Base-by-base conservation (phyloP, 2,113 vertebrate species). In the Lichenostomus cassidix region DNA sequence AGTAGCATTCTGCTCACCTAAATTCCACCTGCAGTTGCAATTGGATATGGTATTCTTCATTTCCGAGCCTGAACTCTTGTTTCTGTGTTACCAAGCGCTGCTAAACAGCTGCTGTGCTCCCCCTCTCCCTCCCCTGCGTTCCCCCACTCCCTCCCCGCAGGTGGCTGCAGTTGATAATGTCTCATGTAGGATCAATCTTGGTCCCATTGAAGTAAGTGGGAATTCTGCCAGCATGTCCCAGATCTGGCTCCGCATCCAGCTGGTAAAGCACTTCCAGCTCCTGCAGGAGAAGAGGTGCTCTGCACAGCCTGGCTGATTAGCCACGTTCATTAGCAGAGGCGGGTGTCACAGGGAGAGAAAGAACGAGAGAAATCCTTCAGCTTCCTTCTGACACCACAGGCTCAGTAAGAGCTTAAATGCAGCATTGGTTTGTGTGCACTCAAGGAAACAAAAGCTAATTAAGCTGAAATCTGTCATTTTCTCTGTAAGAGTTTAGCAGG, bases 11-110 rank as follows among this genome's bases (percentile, higher is more conserved):
- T 92, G 80, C 92, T 96, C 92, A 97, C 95, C 96, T 97, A 81
- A 83, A 95, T 94, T 97, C 90, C 96, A 97, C 96, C 95, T 97
- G 95, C 88, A 90, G 83, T 41, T 94, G 96, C 94, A 97, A 97
- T 93, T 92, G 86, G 96, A 97, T 97, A 92, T 2, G 44, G 94
- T 84, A 93, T 94, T 89, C 94, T 71, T 96, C 83, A 96, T 97
- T 97, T 95, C 92, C 29, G 37, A 89, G 71, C 31, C 85, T 86
- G 80, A 84, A 94, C 71, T 90, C 79, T 86, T 55, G 73, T 96
- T 96, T 92, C 88, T 93, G 71, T 46, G 39, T 96, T 75, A 86
- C 53, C 7, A 3, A 8, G 93, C 1, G 1, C 85, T 87, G 88
- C 88, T 93, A 35, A 95, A 53, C 95, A 97, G 94, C 96, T 96